phyloP scores from a whole-genome alignment of 2,113 vertebrate species.

The Apus apus region DNA sequence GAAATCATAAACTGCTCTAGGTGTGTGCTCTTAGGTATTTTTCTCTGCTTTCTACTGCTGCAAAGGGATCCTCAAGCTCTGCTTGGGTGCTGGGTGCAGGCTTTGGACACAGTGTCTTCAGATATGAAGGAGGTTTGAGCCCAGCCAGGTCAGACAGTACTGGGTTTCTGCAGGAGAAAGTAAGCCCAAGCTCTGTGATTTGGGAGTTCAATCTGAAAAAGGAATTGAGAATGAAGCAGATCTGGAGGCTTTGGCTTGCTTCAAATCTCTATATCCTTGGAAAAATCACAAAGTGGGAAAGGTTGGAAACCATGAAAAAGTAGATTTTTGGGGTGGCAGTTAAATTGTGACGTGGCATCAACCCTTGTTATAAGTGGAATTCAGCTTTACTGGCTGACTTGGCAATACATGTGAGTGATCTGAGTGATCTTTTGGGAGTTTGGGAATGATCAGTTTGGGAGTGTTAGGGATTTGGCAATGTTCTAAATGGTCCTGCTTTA shows the following conservation, averaged over 20 bases:
- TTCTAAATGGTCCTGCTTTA: not conserved
- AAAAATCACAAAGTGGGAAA: not conserved
- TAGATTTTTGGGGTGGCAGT: not conserved
- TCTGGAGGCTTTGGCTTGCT: not conserved
- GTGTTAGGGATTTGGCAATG: not conserved
- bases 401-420: not conserved
- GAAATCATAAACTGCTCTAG: fast-evolving
- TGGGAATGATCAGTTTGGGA: not conserved
- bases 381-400: not conserved
- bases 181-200: not conserved
- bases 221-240: not conserved
- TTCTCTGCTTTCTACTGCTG: not conserved
- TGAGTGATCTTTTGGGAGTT: not conserved
- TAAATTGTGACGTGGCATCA: not conserved
- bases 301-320: not conserved
- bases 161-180: not conserved
- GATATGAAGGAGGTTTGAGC: not conserved
- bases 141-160: fast-evolving
- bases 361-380: not conserved
- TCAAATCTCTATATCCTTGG: not conserved
- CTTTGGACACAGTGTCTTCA: not conserved
- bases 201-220: not conserved
- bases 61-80: fast-evolving
- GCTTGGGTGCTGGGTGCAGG: not conserved
- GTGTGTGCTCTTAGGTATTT: fast-evolving